Percentiles rank a stretch among this genome's conserved stretches.
phyloP scores from a whole-genome alignment of 2,113 vertebrate species.

The Onychorhynchus coronatus region DNA sequence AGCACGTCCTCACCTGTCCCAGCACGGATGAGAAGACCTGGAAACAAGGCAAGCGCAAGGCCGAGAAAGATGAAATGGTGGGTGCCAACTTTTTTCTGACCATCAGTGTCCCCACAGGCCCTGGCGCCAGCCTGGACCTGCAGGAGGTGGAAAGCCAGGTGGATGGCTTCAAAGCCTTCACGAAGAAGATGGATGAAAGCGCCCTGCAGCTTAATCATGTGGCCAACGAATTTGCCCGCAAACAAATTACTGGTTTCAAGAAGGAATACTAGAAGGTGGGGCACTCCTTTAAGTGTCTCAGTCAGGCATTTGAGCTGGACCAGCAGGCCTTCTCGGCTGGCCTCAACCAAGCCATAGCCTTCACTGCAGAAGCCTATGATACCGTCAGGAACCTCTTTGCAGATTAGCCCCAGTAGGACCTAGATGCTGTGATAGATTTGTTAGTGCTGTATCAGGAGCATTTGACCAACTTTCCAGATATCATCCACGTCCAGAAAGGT shows the following conservation, averaged over 20 bases:
- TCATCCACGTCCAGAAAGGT: slow-evolving; percentile 99
- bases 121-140: slow-evolving; percentile 80
- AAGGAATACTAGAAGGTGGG: too few species aligned
- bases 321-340: too few species aligned
- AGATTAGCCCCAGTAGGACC: too few species aligned
- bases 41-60: slow-evolving; percentile 95
- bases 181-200: slow-evolving; percentile 94
- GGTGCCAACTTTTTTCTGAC: slow-evolving; percentile 96
- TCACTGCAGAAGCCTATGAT: too few species aligned
- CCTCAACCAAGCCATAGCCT: too few species aligned
- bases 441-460: slow-evolving; percentile 74
- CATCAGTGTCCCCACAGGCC: slow-evolving; percentile 80
- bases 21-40: slow-evolving; percentile 90
- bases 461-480: slow-evolving; percentile 95
- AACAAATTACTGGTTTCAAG: slow-evolving; percentile 90
- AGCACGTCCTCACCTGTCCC: slow-evolving; percentile 91
- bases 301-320: too few species aligned
- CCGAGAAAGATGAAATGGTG: slow-evolving; percentile 94
- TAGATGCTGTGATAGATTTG: too few species aligned
- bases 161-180: slow-evolving; percentile 92
- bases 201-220: slow-evolving; percentile 89
- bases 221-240: slow-evolving; percentile 88
- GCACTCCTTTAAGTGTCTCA: too few species aligned
- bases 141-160: slow-evolving; percentile 93
- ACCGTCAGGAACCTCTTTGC: too few species aligned